Percentiles rank a stretch among this genome's conserved stretches.
Evolutionary conservation across 2,113 vertebrate species (phyloP).

Genomic region (Phylloscopus trochiloides): DNA sequence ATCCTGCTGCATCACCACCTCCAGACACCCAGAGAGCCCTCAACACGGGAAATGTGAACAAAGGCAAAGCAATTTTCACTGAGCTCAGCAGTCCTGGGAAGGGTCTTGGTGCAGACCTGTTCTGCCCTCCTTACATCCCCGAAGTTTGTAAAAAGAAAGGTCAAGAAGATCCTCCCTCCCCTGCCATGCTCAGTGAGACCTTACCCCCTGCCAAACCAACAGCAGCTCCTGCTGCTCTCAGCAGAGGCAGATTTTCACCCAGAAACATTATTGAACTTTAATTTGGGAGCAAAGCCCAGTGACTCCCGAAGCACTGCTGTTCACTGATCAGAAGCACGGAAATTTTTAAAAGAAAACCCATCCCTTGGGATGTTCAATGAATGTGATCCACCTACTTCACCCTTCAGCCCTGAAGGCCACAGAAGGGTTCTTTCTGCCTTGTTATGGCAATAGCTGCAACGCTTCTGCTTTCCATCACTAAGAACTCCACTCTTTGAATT

Average conservation of each 20-base stretch:
- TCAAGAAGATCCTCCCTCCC: neutral
- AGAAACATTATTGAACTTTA: neutral
- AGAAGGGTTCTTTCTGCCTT: neutral
- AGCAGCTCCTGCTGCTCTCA: neutral
- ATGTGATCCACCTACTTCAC: neutral
- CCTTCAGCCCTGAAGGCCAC: neutral
- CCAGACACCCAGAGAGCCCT: neutral
- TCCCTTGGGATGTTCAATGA: neutral
- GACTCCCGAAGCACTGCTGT: neutral
- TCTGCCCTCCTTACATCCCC: neutral
- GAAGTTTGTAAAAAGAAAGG: neutral
- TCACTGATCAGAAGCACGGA: neutral
- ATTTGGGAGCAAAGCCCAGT: neutral
- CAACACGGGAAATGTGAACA: fast-evolving
- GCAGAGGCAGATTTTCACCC: neutral
- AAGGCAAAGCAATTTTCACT: neutral
- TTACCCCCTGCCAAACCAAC: neutral
- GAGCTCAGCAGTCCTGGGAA: neutral
- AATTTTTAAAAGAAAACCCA: neutral
- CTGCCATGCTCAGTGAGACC: neutral
- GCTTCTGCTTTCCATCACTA: neutral
- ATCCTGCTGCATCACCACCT: neutral
- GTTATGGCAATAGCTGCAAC: neutral
- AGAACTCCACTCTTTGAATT: neutral
- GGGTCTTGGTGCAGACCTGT: neutral